Base-by-base conservation (phyloP, 2,888 invertebrate species). In the Napeogenes inachia region DNA sequence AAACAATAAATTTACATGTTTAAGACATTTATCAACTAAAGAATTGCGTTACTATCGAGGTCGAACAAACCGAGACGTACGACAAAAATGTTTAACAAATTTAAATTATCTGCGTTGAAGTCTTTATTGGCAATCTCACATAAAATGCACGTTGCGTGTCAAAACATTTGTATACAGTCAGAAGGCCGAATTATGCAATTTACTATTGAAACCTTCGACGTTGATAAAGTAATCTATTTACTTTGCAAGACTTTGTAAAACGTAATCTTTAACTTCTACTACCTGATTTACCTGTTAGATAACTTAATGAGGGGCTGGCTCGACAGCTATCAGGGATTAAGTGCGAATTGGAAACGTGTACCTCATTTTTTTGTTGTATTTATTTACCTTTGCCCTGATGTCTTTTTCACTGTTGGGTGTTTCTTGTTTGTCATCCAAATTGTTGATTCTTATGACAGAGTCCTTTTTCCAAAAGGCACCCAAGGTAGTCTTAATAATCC, bases 361-460 rank as follows among this genome's bases (percentile, higher is more conserved):
- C 67, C 68, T 73, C 68, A 61, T 54, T 62, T 38, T 70, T 64
- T 69, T 70, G 65, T 53, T 57, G 50, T 62, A 50, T 66, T 58
- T 72, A 67, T 66, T 82, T 88, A 93, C 93, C 92, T 94, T 94
- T 75, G 92, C 92, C 81, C 93, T 90, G 74, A 94, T 94, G 80
- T 93, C 92, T 80, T 93, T 93, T 73, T 94, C 94, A 70, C 79
- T 89, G 82, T 94, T 93, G 47, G 94, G 92, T 57, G 91, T 88
- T 79, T 94, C 93, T 75, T 93, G 93, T 76, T 94, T 94, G 82
- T 95, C 95, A 71, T 92, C 92, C 74, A 94, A 93, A 77, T 95
- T 95, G 83, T 94, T 94, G 77, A 95, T 95, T 71, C 94, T 91
- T 77, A 95, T 91, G 74, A 92, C 92, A 72, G 93, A 93, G 73